Conservation (phyloP, 2,797 vertebrate genomes). For the Nothura maculosa region DNA sequence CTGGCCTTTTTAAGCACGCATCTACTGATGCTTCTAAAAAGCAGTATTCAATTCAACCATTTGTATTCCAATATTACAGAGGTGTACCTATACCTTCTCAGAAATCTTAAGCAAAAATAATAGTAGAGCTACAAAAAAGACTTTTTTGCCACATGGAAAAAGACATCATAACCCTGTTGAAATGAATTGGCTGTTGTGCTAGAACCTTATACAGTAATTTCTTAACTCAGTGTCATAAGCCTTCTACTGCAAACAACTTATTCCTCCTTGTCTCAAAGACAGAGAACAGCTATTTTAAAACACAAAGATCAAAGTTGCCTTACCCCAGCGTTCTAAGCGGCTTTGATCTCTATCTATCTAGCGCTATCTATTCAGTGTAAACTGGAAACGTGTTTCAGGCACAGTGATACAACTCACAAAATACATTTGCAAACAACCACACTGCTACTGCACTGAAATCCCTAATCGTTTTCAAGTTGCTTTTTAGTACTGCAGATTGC, state of each 20-base stretch:
- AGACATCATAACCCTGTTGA: not conserved
- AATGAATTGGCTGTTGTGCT: not conserved
- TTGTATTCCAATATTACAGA: not conserved
- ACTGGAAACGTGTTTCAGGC: not conserved
- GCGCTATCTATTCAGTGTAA: not conserved
- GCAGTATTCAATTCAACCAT: no score
- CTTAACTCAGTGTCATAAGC: not conserved
- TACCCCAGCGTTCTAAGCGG: accelerated
- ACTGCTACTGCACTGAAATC: not conserved
- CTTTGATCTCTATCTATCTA: not conserved
- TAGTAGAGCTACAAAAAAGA: not conserved
- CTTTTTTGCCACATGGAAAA: not conserved
- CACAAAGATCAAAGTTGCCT: not conserved
- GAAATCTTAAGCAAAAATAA: not conserved
- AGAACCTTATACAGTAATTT: not conserved
- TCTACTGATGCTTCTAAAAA: not conserved
- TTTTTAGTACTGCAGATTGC: not conserved
- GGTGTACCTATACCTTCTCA: not conserved
- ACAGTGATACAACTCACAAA: not conserved
- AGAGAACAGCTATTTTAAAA: not conserved
- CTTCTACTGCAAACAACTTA: not conserved
- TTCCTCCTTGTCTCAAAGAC: not conserved
- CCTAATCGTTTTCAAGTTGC: not conserved
- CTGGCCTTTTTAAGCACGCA: not conserved
- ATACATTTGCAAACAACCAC: not conserved